Evolutionary conservation across 2,797 vertebrate genomes (phyloP).

Genomic region (Chelon auratus): DNA sequence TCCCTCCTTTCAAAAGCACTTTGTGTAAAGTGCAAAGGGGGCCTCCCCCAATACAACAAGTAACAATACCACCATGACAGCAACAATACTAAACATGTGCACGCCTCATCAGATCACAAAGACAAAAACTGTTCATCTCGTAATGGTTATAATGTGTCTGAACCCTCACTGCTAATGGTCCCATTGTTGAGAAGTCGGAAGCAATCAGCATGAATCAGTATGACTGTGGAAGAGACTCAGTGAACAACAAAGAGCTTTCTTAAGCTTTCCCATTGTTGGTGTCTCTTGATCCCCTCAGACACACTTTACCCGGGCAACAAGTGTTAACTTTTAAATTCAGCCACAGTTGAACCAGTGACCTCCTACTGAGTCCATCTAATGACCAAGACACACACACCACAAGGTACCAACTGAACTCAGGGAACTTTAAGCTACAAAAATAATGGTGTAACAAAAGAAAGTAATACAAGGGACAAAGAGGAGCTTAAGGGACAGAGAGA

Average conservation of each 20-base stretch:
- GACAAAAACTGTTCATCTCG: slow-evolving; percentile 6
- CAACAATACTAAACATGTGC: neutral
- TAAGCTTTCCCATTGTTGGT: no score
- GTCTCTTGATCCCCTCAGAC: neutral
- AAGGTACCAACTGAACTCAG: neutral
- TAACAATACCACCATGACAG: slow-evolving; percentile 2
- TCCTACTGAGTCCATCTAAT: slow-evolving; percentile 6
- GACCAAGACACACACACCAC: slow-evolving; percentile 22
- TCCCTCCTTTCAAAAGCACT: slow-evolving; percentile 18
- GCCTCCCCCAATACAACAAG: slow-evolving; percentile 2
- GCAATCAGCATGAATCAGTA: neutral
- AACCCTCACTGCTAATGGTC: neutral
- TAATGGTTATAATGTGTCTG: neutral
- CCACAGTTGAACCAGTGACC: slow-evolving; percentile 20
- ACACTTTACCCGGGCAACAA: neutral
- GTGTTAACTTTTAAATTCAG: slow-evolving; percentile 12
- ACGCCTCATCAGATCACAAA: slow-evolving; percentile 34
- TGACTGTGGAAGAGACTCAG: slow-evolving; percentile 3
- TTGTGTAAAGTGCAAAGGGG: slow-evolving; percentile 6
- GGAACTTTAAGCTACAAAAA: neutral
- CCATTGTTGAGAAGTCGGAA: slow-evolving; percentile 26
- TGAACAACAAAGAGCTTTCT: neutral
- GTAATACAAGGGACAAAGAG: neutral
- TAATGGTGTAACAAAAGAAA: neutral
- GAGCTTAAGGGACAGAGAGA: neutral